Evolutionary conservation across 2,113 vertebrate genomes (phyloP).

Genomic region (Boulengerochromis microlepis): DNA sequence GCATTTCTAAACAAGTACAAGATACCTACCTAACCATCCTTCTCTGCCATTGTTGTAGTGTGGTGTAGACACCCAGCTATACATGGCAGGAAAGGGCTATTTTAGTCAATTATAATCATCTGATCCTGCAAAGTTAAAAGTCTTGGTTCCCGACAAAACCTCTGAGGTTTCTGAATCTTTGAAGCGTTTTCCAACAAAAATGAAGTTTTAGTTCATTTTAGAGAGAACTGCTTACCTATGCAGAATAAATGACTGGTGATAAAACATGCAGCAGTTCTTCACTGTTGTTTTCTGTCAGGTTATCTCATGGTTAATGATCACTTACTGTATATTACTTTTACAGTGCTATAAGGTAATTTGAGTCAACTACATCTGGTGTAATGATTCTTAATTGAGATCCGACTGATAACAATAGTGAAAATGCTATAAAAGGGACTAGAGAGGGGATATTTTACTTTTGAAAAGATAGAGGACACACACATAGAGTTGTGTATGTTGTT

Average conservation of each 20-base stretch:
- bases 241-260: neutral
- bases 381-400: neutral
- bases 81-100: conserved; percentile 37
- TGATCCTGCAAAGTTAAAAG: conserved; percentile 27
- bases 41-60: conserved; percentile 40
- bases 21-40: conserved; percentile 28
- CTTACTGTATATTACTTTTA: neutral
- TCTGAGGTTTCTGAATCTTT: neutral
- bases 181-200: neutral
- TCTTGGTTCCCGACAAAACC: neutral
- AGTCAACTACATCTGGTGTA: neutral
- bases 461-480: neutral
- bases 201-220: neutral
- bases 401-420: neutral
- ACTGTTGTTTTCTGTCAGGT: neutral
- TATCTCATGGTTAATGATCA: neutral
- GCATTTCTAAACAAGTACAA: conserved; percentile 36
- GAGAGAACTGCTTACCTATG: neutral
- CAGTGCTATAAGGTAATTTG: neutral
- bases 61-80: conserved; percentile 32
- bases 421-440: neutral
- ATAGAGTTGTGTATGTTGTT: neutral
- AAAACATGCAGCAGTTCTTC: neutral
- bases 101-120: conserved; percentile 40
- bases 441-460: neutral